Evolutionary conservation across 2,888 invertebrate species (phyloP).

Genomic region (Drosophila greeni): DNA sequence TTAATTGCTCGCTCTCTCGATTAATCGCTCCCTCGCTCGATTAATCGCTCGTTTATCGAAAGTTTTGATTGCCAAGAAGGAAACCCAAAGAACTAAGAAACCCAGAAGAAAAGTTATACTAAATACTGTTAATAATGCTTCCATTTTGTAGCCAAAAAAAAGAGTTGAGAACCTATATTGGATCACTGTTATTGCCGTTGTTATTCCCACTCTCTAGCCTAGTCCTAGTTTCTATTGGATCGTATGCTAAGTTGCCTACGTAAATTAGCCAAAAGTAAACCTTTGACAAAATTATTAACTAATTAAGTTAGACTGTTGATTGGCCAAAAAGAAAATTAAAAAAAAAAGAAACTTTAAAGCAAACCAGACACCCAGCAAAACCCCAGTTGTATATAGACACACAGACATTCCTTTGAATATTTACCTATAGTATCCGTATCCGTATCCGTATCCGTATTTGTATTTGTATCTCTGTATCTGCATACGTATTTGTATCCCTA

Average conservation of each 20-base stretch:
- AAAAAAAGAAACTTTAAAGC: neutral
- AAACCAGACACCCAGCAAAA: neutral
- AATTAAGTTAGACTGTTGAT: conserved; percentile 19
- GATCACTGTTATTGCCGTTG: conserved; percentile 60
- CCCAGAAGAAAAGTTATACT: conserved; percentile 17
- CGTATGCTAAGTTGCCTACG: conserved; percentile 26
- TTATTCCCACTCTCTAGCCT: conserved; percentile 43
- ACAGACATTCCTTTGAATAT: conserved; percentile 14
- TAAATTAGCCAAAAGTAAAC: conserved; percentile 4
- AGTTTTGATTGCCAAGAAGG: conserved; percentile 24
- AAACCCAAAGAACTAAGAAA: conserved; percentile 4
- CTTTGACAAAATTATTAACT: conserved; percentile 21
- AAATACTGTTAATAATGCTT: conserved; percentile 52
- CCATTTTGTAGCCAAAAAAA: conserved; percentile 62
- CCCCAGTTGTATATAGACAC: conserved; percentile 18
- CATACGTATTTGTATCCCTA: neutral
- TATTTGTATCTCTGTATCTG: conserved; percentile 1
- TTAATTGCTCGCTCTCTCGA: too few relatives aligned
- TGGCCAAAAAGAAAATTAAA: conserved; percentile 18
- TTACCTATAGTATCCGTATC: conserved; percentile 17
- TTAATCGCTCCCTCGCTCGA: neutral
- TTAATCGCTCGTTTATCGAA: conserved; percentile 11
- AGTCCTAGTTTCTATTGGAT: conserved; percentile 33
- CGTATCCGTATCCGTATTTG: conserved; percentile 4
- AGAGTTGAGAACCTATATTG: conserved; percentile 39